Base-by-base conservation (phyloP, 2,888 invertebrate genomes). In the Lissonota sp. region DNA sequence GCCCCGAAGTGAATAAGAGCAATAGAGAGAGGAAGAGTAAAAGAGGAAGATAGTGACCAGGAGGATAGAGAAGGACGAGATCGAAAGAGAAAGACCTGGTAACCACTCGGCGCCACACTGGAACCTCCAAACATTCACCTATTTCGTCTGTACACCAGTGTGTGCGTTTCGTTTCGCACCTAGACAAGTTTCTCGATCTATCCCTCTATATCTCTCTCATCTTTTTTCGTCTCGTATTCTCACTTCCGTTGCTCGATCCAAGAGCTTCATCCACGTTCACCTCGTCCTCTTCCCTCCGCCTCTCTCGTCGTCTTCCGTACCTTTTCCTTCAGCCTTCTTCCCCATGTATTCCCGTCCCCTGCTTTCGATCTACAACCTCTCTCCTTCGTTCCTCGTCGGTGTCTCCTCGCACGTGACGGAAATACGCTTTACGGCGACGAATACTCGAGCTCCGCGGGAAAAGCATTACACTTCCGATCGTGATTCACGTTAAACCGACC, bases 381-480 rank as follows among this genome's bases (percentile, higher is more conserved):
- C 40, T 40, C 40, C 26, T 63, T 40, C 58, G 55, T 16, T 63
- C 55, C 42, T 60, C 51, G 64, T 10, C 46, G 26, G 26, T 57
- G 62, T 71, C 57, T 73, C 74, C 70, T 55, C 39, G 77, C 83
- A 85, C 85, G 84, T 85, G 84, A 85, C 85, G 84, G 83, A 85
- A 85, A 85, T 84, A 84, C 80, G 75, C 80, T 73, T 66, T 75
- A 72, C 70, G 64, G 53, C 51, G 80, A 46, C 39, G 67, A 63
- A 78, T 82, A 79, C 67, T 67, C 79, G 78, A 71, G 80, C 72
- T 79, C 73, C 37, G 69, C 66, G 70, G 67, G 72, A 79, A 82
- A 78, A 76, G 82, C 83, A 83, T 83, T 84, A 84, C 85, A 84
- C 85, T 85, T 85, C 84, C 85, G 84, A 85, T 84, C 84, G 82